These are phyloP conservation scores for Sebastes minor DNA, from an alignment of 2,797 vertebrate genomes.

Conservation along the genomic window DNA sequence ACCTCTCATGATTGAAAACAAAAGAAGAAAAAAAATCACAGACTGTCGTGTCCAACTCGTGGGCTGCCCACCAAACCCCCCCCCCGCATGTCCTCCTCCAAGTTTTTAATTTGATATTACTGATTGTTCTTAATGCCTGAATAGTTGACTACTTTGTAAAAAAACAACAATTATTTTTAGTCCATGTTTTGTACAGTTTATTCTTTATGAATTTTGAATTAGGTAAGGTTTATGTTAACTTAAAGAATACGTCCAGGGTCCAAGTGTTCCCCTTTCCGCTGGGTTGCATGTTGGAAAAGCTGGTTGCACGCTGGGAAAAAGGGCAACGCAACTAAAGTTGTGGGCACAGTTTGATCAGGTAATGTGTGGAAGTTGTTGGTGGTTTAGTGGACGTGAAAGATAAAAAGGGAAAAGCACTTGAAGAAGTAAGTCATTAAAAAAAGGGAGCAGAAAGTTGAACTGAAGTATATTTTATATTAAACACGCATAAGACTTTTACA, in stretches of 20 bases:
- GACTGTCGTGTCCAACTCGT: constrained; percentile 31
- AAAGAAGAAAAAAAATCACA: constrained; percentile 4
- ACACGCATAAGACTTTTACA: constrained; percentile 30
- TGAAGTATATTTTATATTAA: constrained; percentile 51
- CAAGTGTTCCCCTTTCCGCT: constrained; percentile 23
- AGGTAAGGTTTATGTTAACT: constrained; percentile 30
- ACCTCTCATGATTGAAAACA: constrained; percentile 86
- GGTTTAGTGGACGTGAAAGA: background rate
- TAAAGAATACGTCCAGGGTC: constrained; percentile 56
- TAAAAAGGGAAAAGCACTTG: constrained; percentile 21
- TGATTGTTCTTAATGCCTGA: constrained; percentile 59
- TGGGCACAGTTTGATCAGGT: constrained; percentile 16
- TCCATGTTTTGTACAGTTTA: constrained; percentile 75
- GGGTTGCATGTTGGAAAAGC: constrained; percentile 43
- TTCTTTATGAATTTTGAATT: constrained; percentile 51
- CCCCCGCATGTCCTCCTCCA: constrained; percentile 52
- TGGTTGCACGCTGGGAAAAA: constrained; percentile 34
- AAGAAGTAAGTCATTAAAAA: constrained; percentile 8
- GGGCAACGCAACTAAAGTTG: background rate
- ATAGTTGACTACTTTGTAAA: constrained; percentile 64
- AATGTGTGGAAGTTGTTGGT: background rate
- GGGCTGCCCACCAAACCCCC: constrained; percentile 22
- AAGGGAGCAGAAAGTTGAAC: constrained; percentile 13
- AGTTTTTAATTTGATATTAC: constrained; percentile 68
- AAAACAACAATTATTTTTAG: constrained; percentile 64